A percentile compares a stretch with the other conserved stretches of the same genome.
Conservation (phyloP, 2,888 invertebrate species). For the Melinaea menophilus region DNA sequence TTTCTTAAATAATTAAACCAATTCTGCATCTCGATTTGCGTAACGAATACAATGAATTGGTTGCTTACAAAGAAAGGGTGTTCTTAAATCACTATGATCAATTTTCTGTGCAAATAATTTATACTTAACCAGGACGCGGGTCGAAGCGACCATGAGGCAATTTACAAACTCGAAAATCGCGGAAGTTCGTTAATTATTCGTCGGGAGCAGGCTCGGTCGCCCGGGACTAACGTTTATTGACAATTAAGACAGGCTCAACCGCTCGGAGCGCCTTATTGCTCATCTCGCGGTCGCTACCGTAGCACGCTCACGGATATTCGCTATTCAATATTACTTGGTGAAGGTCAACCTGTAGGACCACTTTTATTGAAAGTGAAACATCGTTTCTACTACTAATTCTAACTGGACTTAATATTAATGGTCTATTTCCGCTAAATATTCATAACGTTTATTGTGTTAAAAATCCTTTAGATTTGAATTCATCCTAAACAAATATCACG, state of each 20-base stretch:
- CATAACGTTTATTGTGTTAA: too few species aligned
- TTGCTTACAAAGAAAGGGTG: conserved; percentile 54
- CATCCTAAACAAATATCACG: too few species aligned
- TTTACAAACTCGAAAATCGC: conserved; percentile 78
- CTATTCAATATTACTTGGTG: conserved; percentile 45
- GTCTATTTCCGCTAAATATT: too few species aligned
- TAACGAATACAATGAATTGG: conserved; percentile 24
- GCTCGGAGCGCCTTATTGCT: conserved; percentile 64
- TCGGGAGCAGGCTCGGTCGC: conserved; percentile 58
- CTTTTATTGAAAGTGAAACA: too few species aligned
- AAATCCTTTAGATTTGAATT: too few species aligned
- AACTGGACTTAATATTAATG: too few species aligned
- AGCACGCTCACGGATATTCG: conserved; percentile 47
- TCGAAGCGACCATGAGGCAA: conserved; percentile 75
- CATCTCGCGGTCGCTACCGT: conserved; percentile 48
- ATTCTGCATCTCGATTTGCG: too few species aligned
- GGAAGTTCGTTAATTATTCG: conserved; percentile 78
- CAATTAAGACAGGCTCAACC: conserved; percentile 70
- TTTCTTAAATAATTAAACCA: too few species aligned
- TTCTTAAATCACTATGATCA: conserved; percentile 72
- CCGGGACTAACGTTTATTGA: conserved; percentile 73
- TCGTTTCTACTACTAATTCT: too few species aligned
- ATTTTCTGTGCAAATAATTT: conserved; percentile 74
- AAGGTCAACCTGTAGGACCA: conserved; percentile 9
- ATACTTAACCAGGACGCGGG: conserved; percentile 71